These are phyloP conservation scores for Hirundichthys speculiger DNA, from an alignment of 2,113 vertebrate genomes.

Conservation along the genomic window DNA sequence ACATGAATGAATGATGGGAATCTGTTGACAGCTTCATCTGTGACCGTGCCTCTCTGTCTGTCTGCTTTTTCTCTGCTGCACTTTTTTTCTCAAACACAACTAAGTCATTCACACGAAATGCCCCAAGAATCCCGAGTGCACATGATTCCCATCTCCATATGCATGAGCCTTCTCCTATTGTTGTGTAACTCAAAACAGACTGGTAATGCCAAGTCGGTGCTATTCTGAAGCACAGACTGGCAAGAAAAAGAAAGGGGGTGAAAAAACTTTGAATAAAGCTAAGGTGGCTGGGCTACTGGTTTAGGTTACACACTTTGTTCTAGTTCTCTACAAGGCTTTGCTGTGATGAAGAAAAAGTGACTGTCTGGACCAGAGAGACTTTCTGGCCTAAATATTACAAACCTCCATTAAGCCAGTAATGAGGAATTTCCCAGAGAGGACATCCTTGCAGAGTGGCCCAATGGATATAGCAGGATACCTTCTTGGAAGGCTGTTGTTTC, in stretches of 20 bases:
- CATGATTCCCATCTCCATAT: conserved; percentile 50
- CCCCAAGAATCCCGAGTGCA: conserved; percentile 51
- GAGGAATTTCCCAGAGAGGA: conserved; percentile 26
- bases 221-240: conserved; percentile 1
- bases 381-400: conserved; percentile 27
- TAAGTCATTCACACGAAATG: conserved; percentile 51
- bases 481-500: conserved; percentile 65
- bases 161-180: conserved; percentile 30
- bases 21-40: conserved; percentile 39
- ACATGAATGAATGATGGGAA: conserved; percentile 24
- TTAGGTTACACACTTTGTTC: conserved; percentile 2
- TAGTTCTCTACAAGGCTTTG: conserved; percentile 13
- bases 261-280: too few relatives aligned
- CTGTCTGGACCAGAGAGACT: conserved; percentile 19
- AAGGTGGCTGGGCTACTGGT: background rate
- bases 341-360: conserved; percentile 37
- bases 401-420: conserved; percentile 18
- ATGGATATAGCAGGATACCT: conserved; percentile 69
- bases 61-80: conserved; percentile 1
- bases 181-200: conserved; percentile 52
- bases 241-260: background rate
- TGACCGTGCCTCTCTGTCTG: conserved; percentile 10
- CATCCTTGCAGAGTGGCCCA: conserved; percentile 24
- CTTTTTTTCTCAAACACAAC: conserved; percentile 33
- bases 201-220: conserved; percentile 18